Evolutionary conservation across 2,888 invertebrate species (phyloP).

Genomic region (Himalopsyche anomala): DNA sequence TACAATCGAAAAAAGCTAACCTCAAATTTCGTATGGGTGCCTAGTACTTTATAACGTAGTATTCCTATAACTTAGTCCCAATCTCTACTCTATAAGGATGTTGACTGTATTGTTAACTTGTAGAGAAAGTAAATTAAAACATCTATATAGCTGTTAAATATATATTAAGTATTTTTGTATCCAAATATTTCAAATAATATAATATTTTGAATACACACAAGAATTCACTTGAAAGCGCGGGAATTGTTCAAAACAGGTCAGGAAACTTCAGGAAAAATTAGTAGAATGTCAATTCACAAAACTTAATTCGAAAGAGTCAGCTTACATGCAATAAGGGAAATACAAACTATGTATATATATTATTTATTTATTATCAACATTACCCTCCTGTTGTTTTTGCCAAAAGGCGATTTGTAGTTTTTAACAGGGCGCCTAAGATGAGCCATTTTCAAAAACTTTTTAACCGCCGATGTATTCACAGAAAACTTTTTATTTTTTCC

Average conservation of each 20-base stretch:
- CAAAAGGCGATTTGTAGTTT: constrained; percentile 64
- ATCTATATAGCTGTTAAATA: too few relatives aligned
- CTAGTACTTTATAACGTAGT: too few relatives aligned
- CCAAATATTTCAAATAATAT: not conserved
- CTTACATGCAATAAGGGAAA: not conserved
- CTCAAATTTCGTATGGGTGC: too few relatives aligned
- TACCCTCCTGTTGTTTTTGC: constrained; percentile 63
- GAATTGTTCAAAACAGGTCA: not conserved
- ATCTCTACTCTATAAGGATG: too few relatives aligned
- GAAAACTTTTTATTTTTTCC: not conserved
- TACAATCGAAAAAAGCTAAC: too few relatives aligned
- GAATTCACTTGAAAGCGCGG: not conserved
- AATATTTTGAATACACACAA: not conserved
- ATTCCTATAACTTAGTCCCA: too few relatives aligned
- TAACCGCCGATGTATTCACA: not conserved
- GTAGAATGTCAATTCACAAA: not conserved
- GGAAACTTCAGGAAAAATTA: not conserved
- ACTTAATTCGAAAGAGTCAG: not conserved
- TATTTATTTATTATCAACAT: not conserved
- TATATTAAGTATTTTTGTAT: not conserved
- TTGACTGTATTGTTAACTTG: too few relatives aligned
- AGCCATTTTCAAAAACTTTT: constrained; percentile 60
- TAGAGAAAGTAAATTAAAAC: too few relatives aligned
- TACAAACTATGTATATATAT: not conserved
- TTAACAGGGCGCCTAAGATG: constrained; percentile 63